phyloP scores from a whole-genome alignment of 2,113 vertebrate genomes.

The Perca flavescens region DNA sequence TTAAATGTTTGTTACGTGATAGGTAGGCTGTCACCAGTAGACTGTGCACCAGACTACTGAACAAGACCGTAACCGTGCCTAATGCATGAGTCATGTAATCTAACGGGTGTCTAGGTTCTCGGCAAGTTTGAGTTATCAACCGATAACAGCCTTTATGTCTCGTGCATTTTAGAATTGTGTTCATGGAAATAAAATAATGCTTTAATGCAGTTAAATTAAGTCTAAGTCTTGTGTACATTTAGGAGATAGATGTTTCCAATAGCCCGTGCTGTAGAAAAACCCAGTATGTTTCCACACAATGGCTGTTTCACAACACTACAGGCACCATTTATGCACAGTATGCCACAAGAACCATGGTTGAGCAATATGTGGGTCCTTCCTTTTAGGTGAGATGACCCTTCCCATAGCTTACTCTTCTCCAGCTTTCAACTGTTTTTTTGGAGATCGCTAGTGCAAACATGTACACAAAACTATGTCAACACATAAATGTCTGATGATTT shows the following conservation, averaged over 20 bases:
- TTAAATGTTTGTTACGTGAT: no score
- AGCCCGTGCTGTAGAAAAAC: not conserved
- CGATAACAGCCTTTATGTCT: no score
- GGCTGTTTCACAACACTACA: constrained; percentile 35
- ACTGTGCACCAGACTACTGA: no score
- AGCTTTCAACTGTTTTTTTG: constrained; percentile 55
- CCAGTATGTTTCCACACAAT: constrained; percentile 25
- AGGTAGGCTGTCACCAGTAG: no score
- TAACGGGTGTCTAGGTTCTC: no score
- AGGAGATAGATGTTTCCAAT: constrained; percentile 1
- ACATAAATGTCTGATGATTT: constrained; percentile 1
- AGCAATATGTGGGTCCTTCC: constrained; percentile 28
- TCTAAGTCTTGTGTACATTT: not conserved
- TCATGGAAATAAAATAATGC: no score
- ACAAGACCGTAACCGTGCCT: no score
- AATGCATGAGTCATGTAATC: no score
- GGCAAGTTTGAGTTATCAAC: no score
- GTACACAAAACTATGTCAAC: not conserved
- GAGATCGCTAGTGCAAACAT: not conserved
- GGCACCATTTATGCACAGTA: constrained; percentile 8
- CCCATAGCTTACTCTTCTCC: constrained; percentile 59
- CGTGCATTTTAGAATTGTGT: no score
- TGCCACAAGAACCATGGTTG: not conserved
- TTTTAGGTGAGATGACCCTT: constrained; percentile 60
- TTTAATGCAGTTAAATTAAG: not conserved